Base-by-base conservation (phyloP, 2,888 invertebrate species). In the Plagodis pulveraria region DNA sequence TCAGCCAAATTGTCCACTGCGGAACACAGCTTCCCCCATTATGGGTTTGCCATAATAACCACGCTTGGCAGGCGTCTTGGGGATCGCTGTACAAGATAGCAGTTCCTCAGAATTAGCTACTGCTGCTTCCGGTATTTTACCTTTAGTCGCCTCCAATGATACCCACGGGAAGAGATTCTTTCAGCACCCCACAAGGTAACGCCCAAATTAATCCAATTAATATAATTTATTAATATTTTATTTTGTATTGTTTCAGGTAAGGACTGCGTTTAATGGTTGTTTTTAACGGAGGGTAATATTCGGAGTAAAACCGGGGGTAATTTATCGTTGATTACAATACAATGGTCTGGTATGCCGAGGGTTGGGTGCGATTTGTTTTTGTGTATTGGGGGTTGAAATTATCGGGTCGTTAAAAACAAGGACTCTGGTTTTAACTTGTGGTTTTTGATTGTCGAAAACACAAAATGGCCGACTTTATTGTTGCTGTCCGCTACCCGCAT, bases 231-330 rank as follows among this genome's bases (percentile, higher is more conserved):
- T 71, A 75, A 67, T 66, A 64, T 71, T 67, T 74, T 72, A 54
- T 67, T 52, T 60, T 76, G 69, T 72, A 71, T 81, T 81, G 81
- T 81, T 81, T 64, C 81, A 81, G 81, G 81, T 81, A 40, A 40
- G 10, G 40, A 10, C 40, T 40, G 40, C 40, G 40, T 40, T 40
- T 40, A 40, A 40, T 40, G 40, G 40, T 40, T 40, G 40, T 40
- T 40, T 40, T 40, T 40, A 40, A 40, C 40, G 5, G 10, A 10
- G 10, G 40, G 10, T 40, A 81, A 76, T 47, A 42, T 4, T 54
- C 54, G 61, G 7, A 54, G 50, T 67, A 64, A 61, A 67, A 69
- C 64, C 56, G 67, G 4, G 50, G 56, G 65, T 67, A 60, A 69
- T 67, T 69, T 66, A 68, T 68, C 42, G 63, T 58, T 60, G 58